Conservation (phyloP, 2,113 vertebrate species). For the Macrotis lagotis region DNA sequence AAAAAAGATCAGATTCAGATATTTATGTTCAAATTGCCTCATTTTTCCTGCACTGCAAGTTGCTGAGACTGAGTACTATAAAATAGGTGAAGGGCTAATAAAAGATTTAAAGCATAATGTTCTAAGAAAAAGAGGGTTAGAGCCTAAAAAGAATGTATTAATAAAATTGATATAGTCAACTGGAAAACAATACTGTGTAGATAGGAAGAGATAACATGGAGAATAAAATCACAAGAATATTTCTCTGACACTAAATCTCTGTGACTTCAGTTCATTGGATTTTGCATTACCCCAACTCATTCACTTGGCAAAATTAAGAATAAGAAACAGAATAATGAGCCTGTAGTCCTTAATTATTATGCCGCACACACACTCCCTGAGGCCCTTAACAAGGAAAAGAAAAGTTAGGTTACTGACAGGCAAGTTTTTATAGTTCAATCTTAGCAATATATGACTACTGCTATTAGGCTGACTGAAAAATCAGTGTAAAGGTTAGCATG, state of each 20-base stretch:
- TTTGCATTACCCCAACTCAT: neutral
- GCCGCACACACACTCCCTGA: neutral
- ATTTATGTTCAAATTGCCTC: neutral
- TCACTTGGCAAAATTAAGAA: neutral
- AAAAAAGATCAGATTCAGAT: neutral
- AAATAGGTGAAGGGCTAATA: neutral
- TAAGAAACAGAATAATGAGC: neutral
- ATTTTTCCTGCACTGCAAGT: neutral
- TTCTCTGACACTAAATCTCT: slow-evolving; percentile 8
- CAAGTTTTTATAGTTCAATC: neutral
- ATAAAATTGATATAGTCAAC: neutral
- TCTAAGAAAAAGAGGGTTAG: neutral
- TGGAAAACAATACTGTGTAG: neutral
- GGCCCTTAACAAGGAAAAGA: neutral
- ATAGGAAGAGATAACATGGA: neutral
- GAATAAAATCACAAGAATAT: neutral
- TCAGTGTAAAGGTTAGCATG: neutral
- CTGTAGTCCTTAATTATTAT: slow-evolving; percentile 31
- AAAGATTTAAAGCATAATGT: slow-evolving; percentile 15
- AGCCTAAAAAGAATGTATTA: neutral
- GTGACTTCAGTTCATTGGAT: slow-evolving; percentile 7
- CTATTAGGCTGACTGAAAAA: neutral
- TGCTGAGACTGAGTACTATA: neutral
- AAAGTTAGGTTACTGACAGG: neutral
- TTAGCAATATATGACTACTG: neutral